These are phyloP conservation scores for Noturus placidus DNA, from an alignment of 2,113 vertebrate genomes.

Conservation along the genomic window DNA sequence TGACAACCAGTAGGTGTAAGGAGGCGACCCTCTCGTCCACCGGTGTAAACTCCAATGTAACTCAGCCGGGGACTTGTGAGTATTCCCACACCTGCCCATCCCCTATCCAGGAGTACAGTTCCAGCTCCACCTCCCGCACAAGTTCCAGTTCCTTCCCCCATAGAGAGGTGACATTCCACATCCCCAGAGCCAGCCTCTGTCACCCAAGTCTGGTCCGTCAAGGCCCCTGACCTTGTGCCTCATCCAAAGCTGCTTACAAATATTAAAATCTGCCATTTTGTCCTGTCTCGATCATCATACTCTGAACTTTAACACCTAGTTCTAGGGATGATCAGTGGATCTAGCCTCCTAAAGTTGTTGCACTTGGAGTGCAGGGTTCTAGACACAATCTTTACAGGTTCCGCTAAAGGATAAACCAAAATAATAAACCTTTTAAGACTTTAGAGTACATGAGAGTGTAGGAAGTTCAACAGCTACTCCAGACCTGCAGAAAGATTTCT, in stretches of 20 bases:
- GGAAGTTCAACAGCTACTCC: neutral
- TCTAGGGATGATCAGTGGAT: neutral
- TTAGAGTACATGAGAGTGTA: neutral
- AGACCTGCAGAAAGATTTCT: constrained; percentile 2
- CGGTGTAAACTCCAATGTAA: too few relatives aligned
- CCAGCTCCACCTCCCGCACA: too few relatives aligned
- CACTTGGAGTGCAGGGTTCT: neutral
- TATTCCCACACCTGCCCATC: too few relatives aligned
- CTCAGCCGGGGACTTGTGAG: too few relatives aligned
- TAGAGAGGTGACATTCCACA: too few relatives aligned
- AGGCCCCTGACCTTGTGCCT: too few relatives aligned
- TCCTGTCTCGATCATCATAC: neutral
- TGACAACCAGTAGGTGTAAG: too few relatives aligned
- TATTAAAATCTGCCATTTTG: neutral
- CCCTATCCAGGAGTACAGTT: too few relatives aligned
- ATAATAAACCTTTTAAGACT: neutral
- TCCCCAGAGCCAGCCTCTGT: too few relatives aligned
- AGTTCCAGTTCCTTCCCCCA: too few relatives aligned
- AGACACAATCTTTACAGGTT: neutral
- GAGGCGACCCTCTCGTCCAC: too few relatives aligned
- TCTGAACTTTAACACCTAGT: neutral
- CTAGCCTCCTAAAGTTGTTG: neutral
- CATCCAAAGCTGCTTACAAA: neutral
- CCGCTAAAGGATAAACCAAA: neutral
- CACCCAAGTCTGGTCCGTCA: too few relatives aligned